These are phyloP conservation scores for Drosophila kohkoa DNA, from an alignment of 1,140 invertebrate genomes.

Conservation along the genomic window DNA sequence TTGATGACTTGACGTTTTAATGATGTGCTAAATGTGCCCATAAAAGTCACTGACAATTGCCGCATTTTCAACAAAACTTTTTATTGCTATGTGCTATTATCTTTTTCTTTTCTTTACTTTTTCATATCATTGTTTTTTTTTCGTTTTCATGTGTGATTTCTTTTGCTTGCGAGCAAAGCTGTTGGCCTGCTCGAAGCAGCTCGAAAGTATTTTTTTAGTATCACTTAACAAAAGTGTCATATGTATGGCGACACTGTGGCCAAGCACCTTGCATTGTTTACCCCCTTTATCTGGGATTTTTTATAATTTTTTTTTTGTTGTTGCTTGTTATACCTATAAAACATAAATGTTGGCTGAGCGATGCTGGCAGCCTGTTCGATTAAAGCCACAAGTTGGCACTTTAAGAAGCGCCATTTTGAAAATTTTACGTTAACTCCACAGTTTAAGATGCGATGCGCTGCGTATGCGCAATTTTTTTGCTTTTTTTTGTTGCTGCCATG, in stretches of 20 bases:
- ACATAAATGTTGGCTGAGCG: not conserved
- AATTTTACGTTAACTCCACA: slow-evolving; percentile 39
- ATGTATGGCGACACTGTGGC: slow-evolving; percentile 9
- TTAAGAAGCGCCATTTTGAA: slow-evolving; percentile 83
- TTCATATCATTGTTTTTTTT: slow-evolving; percentile 23
- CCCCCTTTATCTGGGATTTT: too few species aligned
- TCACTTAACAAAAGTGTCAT: slow-evolving; percentile 32
- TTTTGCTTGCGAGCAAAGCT: slow-evolving; percentile 55
- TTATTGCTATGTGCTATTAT: not conserved
- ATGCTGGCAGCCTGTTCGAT: slow-evolving; percentile 68
- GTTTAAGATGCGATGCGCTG: slow-evolving; percentile 54
- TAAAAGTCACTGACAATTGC: slow-evolving; percentile 72
- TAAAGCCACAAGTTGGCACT: slow-evolving; percentile 80
- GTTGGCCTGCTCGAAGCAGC: slow-evolving; percentile 63
- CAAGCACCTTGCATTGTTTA: not conserved
- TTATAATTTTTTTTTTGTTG: not conserved
- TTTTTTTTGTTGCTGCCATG: too few species aligned
- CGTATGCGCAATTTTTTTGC: slow-evolving; percentile 32
- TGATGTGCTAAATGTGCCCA: slow-evolving; percentile 79
- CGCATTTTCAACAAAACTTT: slow-evolving; percentile 6
- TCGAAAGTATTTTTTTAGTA: slow-evolving; percentile 79
- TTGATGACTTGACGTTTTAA: slow-evolving; percentile 85
- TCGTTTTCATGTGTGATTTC: slow-evolving; percentile 8
- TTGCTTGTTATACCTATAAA: slow-evolving; percentile 5
- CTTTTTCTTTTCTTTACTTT: slow-evolving; percentile 16